These are phyloP conservation scores for Acleris emargana DNA, from an alignment of 2,888 invertebrate genomes.

Conservation along the genomic window DNA sequence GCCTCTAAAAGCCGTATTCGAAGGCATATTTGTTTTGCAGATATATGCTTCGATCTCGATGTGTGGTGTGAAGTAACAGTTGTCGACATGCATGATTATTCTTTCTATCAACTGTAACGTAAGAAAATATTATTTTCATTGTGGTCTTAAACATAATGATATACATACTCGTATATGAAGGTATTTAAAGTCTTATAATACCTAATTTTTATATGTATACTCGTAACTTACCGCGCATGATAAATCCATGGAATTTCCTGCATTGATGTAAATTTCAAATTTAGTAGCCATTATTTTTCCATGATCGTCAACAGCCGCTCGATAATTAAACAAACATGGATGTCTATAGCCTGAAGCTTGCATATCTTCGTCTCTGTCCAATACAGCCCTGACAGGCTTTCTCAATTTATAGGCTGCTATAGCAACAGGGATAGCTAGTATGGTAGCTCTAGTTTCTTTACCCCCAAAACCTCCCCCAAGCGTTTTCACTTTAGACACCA, in stretches of 20 bases:
- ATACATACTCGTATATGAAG: no score
- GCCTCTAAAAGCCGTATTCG: slow-evolving; percentile 96
- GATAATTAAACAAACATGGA: slow-evolving; percentile 90
- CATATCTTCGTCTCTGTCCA: slow-evolving; percentile 96
- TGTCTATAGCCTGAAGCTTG: slow-evolving; percentile 90
- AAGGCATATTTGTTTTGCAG: slow-evolving; percentile 95
- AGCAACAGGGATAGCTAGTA: slow-evolving; percentile 87
- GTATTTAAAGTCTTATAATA: background rate
- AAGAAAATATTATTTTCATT: slow-evolving; percentile 10
- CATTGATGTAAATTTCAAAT: slow-evolving; percentile 87
- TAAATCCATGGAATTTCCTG: slow-evolving; percentile 89
- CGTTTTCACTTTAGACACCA: slow-evolving; percentile 89
- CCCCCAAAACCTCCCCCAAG: slow-evolving; percentile 96
- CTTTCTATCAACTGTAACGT: slow-evolving; percentile 88
- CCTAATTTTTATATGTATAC: background rate
- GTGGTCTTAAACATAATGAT: background rate
- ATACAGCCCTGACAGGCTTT: slow-evolving; percentile 88
- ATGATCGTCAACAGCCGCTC: slow-evolving; percentile 87
- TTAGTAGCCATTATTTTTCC: slow-evolving; percentile 87
- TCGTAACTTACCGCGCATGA: slow-evolving; percentile 85
- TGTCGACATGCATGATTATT: slow-evolving; percentile 91
- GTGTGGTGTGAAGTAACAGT: slow-evolving; percentile 91
- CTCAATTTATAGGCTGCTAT: slow-evolving; percentile 89
- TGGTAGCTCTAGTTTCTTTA: slow-evolving; percentile 88
- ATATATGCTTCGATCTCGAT: slow-evolving; percentile 87